Evolutionary conservation across 2,113 vertebrate genomes (phyloP), one percentile per base, ranked within the genome.

Genomic region (Shinisaurus crocodilurus): DNA sequence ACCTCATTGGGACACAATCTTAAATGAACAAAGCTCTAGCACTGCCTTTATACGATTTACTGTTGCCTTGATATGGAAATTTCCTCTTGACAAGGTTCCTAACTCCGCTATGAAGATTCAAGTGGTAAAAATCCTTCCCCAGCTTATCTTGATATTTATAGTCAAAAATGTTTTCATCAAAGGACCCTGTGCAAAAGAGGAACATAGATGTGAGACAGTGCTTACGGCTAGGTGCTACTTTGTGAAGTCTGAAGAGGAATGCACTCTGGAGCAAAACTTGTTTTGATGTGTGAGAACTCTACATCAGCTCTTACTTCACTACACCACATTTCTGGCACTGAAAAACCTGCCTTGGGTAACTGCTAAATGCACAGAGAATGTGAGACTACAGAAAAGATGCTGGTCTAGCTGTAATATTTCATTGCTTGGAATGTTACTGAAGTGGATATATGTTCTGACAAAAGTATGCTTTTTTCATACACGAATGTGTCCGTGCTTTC

Each of bases 11-110:
- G 40, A 43, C 10, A 34, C 25, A 34, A 6, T 1, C 40, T 85
- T 32, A 57, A 75, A 8, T 57, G 57, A 20, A 67, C 1, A 7
- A 72, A 25, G 32, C 3, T 57, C 85, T 40, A 5, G 37, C 48
- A 7, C 12, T 75, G 34, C 23, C 18, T 72, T 50, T 57, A 29
- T 75, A 29, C 29, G 23, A 74, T 32, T 63, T 76, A 32, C 37
- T 57, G 16, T 32, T 60, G 50, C 85, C 85, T 86, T 86, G 85
- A 85, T 69, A 85, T 85, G 63, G 63, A 86, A 86, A 86, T 74
- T 75, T 86, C 50, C 37, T 18, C 72, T 43, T 87, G 50, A 60
- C n/a, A 76, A 43, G 27, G n/a, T 77, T 45, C 63, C n/a, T 37
- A 77, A 63, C 27, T 57, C 54, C 32, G 25, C 72, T 76, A 27